Percentiles rank a stretch among this genome's conserved stretches.
phyloP scores from a whole-genome alignment of 2,113 vertebrate genomes.

The Halichoerus grypus region DNA sequence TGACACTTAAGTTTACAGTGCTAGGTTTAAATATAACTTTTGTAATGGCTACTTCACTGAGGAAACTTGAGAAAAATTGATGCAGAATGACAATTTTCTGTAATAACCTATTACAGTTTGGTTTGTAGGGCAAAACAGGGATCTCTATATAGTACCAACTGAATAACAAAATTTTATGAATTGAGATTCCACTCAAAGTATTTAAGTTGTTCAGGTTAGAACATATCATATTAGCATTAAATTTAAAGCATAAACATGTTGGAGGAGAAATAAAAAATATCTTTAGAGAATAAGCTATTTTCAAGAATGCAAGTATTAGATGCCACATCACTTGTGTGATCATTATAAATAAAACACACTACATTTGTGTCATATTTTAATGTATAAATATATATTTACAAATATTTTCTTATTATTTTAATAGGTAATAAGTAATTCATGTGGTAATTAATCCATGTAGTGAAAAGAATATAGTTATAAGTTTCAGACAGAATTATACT shows the following conservation, averaged over 20 bases:
- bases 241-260: background rate
- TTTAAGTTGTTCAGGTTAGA: background rate
- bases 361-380: background rate
- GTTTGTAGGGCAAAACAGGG: background rate
- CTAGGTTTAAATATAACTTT: conserved; percentile 40
- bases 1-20: conserved; percentile 52
- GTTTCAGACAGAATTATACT: background rate
- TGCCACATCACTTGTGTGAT: background rate
- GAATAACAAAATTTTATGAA: background rate
- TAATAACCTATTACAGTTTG: background rate
- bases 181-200: background rate
- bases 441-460: background rate
- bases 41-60: background rate
- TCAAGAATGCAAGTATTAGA: background rate
- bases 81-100: background rate
- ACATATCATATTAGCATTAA: background rate
- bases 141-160: background rate
- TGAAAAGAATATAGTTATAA: background rate
- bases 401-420: background rate
- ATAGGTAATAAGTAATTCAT: background rate
- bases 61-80: background rate
- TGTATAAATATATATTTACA: background rate
- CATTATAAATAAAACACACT: background rate
- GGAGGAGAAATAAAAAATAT: background rate
- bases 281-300: background rate